Conservation (phyloP, 2,888 invertebrate genomes). For the Phaedon cochleariae region DNA sequence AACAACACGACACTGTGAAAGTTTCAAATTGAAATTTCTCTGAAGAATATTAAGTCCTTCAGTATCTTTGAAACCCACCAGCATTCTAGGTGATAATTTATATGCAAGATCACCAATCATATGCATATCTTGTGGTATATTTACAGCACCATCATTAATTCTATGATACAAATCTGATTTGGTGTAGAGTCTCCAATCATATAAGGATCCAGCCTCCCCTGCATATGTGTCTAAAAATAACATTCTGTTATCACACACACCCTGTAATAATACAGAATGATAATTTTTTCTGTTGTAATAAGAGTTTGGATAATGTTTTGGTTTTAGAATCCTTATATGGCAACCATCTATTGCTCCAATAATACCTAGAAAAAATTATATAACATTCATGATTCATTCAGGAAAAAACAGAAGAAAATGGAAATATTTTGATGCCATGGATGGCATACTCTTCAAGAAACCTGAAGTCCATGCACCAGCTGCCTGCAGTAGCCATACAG, state of each 20-base stretch:
- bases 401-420: neutral
- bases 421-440: neutral
- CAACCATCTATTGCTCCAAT: constrained; percentile 32
- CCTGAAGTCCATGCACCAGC: neutral
- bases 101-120: constrained; percentile 17
- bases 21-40: constrained; percentile 14
- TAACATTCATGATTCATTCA: neutral
- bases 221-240: constrained; percentile 38
- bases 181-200: constrained; percentile 6
- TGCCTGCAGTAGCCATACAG: neutral
- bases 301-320: constrained; percentile 33
- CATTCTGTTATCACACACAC: constrained; percentile 32
- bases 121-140: neutral
- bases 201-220: constrained; percentile 37
- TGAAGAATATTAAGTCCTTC: constrained; percentile 1
- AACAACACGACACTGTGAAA: constrained; percentile 4
- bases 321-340: constrained; percentile 39
- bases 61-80: constrained; percentile 11
- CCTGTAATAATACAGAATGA: constrained; percentile 39
- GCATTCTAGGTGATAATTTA: neutral
- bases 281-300: constrained; percentile 38
- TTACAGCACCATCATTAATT: neutral
- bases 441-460: neutral
- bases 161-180: constrained; percentile 5
- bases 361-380: constrained; percentile 11